Base-by-base conservation (phyloP, 2,888 invertebrate species). In the Sialis lutaria region DNA sequence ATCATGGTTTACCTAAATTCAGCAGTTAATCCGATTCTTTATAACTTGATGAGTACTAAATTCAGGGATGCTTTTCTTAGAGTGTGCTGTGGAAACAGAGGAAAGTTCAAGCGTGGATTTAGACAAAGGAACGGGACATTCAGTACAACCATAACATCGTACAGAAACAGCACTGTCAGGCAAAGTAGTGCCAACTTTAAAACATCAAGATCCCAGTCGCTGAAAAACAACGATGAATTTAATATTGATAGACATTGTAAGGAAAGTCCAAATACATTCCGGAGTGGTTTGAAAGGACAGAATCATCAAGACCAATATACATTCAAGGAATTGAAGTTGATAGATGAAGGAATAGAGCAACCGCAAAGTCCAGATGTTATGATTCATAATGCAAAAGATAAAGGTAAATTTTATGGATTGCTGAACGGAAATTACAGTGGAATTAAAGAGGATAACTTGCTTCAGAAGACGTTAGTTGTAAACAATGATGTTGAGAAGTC, bases 21-120 rank as follows among this genome's bases (percentile, higher is more conserved):
- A 4, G 90, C 89, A 39, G 76, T 89, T 53, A 91, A 92, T 64
- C 91, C 91, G 1, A 83, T 91, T 54, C 68, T 92, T n/a, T 92
- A 92, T 62, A 91, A 90, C 62, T 68, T 91, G 52, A 88, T 91
- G 83, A 89, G 88, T 40, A 86, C 88, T 3, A 90, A 89, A 66
- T 92, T 92, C 60, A 77, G 91, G 3, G 74, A 79, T 48, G 87
- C 86, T 1, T 88, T 88, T 57, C 69, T 79, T 48, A 74, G 73
- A 57, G 71, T 85, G 0, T 83, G 79, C 57, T 72, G 75, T 40
- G 69, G 74, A 53, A 67, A 66, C 45, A 65, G 64, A n/a, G 61
- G 65, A 39, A 67, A 67, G 48, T 66, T 69, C 48, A 67, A 68
- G 51, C 60, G 68, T 51, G 64, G 59, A 4, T 62, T 64, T 37